phyloP scores from a whole-genome alignment of 2,888 invertebrate genomes.

The Ophion slaviceki region DNA sequence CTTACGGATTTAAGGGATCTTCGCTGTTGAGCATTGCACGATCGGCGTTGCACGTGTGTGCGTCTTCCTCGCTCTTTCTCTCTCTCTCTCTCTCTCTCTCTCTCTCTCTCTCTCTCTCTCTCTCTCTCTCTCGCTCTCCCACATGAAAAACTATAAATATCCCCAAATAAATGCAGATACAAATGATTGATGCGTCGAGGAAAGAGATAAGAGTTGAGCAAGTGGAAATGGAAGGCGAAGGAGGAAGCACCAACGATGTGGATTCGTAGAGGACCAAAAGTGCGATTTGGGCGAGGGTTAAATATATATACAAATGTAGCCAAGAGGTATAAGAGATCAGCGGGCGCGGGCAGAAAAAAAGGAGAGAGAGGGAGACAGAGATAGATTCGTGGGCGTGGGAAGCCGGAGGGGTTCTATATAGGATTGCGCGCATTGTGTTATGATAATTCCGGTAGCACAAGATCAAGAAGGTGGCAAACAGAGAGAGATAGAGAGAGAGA shows the following conservation, averaged over 20 bases:
- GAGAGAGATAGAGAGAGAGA: conserved; percentile 38
- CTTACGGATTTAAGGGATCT: too few relatives aligned
- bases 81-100: too few relatives aligned
- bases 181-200: conserved; percentile 58
- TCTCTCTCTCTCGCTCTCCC: conserved; percentile 19
- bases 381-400: conserved; percentile 69
- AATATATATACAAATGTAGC: background rate
- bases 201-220: conserved; percentile 59
- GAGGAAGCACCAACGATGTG: conserved; percentile 53
- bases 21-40: too few relatives aligned
- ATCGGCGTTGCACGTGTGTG: too few relatives aligned
- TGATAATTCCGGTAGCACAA: conserved; percentile 81
- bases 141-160: background rate
- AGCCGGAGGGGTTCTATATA: conserved; percentile 58
- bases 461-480: conserved; percentile 52
- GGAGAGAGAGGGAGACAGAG: background rate
- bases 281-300: conserved; percentile 53
- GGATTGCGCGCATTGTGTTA: conserved; percentile 77
- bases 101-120: too few relatives aligned
- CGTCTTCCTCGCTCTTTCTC: too few relatives aligned
- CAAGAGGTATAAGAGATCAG: conserved; percentile 32
- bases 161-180: background rate
- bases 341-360: background rate
- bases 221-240: conserved; percentile 40
- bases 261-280: conserved; percentile 25